Conservation (phyloP, 2,888 invertebrate genomes). For the Trilocha varians region DNA sequence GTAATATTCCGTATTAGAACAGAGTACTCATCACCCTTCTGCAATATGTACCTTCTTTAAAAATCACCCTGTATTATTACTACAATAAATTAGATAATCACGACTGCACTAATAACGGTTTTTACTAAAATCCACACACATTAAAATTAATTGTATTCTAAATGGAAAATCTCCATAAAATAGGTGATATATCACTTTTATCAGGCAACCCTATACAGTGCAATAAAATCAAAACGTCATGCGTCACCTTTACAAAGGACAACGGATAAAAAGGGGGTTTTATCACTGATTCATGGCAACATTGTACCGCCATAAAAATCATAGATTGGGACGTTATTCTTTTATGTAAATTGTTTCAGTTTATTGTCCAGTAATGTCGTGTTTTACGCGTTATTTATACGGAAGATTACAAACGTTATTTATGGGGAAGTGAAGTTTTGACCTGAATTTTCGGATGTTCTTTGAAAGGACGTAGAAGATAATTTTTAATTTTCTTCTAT, state of each 20-base stretch:
- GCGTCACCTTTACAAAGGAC: conserved; percentile 19
- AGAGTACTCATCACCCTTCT: no score
- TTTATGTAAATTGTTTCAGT: conserved; percentile 42
- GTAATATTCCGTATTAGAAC: no score
- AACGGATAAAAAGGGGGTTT: conserved; percentile 39
- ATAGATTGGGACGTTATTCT: conserved; percentile 31
- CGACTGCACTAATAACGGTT: no score
- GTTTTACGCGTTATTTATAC: not conserved
- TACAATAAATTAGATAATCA: no score
- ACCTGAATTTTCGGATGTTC: not conserved
- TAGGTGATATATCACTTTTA: not conserved
- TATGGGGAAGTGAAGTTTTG: not conserved
- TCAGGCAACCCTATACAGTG: conserved; percentile 3
- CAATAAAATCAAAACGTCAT: conserved; percentile 35
- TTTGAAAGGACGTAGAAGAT: not conserved
- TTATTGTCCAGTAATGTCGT: conserved; percentile 22
- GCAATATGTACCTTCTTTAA: no score
- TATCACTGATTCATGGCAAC: conserved; percentile 46
- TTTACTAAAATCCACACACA: no score
- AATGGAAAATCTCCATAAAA: not conserved
- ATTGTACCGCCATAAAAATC: conserved; percentile 50
- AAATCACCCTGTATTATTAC: no score
- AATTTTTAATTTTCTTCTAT: no score
- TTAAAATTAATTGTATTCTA: not conserved
- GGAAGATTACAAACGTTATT: not conserved